phyloP scores from a whole-genome alignment of 2,888 invertebrate genomes.

The Punctoribates punctum region DNA sequence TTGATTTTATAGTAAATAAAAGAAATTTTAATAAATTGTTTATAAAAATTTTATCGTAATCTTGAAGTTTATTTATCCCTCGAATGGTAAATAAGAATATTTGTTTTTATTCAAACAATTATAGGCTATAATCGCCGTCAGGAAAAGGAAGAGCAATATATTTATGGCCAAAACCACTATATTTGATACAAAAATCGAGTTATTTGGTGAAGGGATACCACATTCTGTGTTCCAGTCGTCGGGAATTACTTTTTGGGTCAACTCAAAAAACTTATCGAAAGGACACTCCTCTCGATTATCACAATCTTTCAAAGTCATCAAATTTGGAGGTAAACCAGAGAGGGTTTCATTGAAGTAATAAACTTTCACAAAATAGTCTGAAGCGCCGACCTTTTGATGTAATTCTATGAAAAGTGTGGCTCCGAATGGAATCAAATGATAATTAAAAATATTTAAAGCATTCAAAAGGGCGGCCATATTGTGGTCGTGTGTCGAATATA shows the following conservation, averaged over 20 bases:
- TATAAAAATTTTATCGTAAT: no score
- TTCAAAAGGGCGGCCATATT: conserved; percentile 32
- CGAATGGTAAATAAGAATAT: background rate
- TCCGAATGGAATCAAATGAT: conserved; percentile 30
- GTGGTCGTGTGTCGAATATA: conserved; percentile 42
- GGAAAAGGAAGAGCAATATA: background rate
- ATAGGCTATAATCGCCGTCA: background rate
- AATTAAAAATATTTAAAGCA: conserved; percentile 37
- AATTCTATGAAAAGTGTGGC: conserved; percentile 41
- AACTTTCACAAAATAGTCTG: conserved; percentile 34
- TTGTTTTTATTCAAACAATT: background rate
- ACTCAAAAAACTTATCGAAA: background rate
- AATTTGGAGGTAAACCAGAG: conserved; percentile 8
- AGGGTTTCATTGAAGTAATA: conserved; percentile 42
- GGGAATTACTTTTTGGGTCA: conserved; percentile 13
- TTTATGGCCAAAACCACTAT: background rate
- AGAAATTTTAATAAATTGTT: no score
- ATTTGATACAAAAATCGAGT: background rate
- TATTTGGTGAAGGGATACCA: background rate
- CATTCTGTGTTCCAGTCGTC: conserved; percentile 33
- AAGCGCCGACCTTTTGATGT: background rate
- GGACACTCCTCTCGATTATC: conserved; percentile 26
- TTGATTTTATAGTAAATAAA: no score
- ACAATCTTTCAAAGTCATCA: conserved; percentile 27
- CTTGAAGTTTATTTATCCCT: background rate